phyloP scores from a whole-genome alignment of 30 jellyfish, hydroid and myxozoan species.

The Thelohanellus kitauei region DNA sequence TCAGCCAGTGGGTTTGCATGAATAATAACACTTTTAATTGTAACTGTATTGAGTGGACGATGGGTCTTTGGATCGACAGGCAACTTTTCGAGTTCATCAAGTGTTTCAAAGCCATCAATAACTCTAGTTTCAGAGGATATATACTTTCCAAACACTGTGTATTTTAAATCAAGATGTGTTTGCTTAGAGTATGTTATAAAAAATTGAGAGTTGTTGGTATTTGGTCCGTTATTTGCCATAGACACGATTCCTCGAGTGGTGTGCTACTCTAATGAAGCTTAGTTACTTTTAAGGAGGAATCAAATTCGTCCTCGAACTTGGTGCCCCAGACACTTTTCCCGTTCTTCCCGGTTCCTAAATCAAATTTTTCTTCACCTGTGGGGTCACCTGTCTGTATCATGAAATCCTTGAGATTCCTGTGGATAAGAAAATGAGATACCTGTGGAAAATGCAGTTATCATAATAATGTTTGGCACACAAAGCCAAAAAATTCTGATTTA shows the following conservation, averaged over 20 bases:
- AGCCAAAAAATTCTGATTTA: conserved; percentile 60
- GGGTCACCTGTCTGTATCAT: conserved; percentile 93
- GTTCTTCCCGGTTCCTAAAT: conserved; percentile 45
- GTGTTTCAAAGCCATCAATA: conserved; percentile 49
- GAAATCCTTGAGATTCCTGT: conserved; percentile 48
- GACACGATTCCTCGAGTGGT: conserved; percentile 66
- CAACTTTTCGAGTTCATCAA: conserved; percentile 59
- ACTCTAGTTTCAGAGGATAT: conserved; percentile 14
- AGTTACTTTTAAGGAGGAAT: conserved; percentile 28
- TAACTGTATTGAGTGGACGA: conserved; percentile 40
- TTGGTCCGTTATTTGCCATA: conserved; percentile 87
- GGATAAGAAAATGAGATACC: conserved; percentile 7
- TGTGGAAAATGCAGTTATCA: conserved; percentile 38
- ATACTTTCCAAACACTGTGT: conserved; percentile 76
- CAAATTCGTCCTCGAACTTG: conserved; percentile 55
- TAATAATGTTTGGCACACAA: conserved; percentile 50
- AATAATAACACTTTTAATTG: conserved; percentile 16
- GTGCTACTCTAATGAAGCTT: conserved; percentile 13
- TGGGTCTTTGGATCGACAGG: conserved; percentile 44
- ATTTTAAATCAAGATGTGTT: conserved; percentile 71
- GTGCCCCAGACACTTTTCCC: conserved; percentile 86
- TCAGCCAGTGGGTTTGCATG: conserved; percentile 88
- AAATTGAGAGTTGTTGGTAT: conserved; percentile 61
- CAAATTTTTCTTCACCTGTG: conserved; percentile 14
- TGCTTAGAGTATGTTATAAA: conserved; percentile 48